Percentiles rank a stretch among this genome's conserved stretches.
Evolutionary conservation across 35 echinoderm and acorn worm genomes (phyloP).

Genomic region (Lytechinus pictus): DNA sequence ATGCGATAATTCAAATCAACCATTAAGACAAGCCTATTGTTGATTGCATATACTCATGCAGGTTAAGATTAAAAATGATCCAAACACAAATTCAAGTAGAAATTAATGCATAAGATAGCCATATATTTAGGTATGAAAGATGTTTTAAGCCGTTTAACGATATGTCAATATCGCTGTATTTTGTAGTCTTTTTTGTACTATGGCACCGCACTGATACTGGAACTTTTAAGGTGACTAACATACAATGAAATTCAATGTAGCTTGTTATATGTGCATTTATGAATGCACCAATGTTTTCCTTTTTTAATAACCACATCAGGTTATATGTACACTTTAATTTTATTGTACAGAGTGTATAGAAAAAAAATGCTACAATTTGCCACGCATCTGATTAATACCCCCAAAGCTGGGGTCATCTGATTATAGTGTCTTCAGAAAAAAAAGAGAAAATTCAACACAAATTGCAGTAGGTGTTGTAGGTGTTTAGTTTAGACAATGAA

Average conservation of each 20-base stretch:
- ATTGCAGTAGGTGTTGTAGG: neutral
- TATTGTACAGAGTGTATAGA: neutral
- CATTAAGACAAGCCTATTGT: neutral
- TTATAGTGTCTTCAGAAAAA: neutral
- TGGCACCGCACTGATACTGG: neutral
- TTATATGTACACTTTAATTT: neutral
- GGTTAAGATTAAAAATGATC: neutral
- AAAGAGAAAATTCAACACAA: neutral
- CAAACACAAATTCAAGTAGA: neutral
- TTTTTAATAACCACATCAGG: neutral
- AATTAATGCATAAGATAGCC: neutral
- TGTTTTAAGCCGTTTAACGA: neutral
- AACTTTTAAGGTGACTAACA: neutral
- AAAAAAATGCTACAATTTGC: constrained; percentile 11
- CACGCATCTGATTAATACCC: neutral
- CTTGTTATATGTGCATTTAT: neutral
- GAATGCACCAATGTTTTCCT: neutral
- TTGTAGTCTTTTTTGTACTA: neutral
- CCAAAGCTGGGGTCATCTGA: neutral
- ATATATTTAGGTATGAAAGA: neutral
- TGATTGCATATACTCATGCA: neutral
- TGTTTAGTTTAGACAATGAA: neutral
- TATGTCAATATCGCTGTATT: neutral
- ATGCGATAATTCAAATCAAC: neutral
- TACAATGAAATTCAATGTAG: neutral